phyloP scores from a whole-genome alignment of 2,888 invertebrate genomes.

The Meteorus colon region DNA sequence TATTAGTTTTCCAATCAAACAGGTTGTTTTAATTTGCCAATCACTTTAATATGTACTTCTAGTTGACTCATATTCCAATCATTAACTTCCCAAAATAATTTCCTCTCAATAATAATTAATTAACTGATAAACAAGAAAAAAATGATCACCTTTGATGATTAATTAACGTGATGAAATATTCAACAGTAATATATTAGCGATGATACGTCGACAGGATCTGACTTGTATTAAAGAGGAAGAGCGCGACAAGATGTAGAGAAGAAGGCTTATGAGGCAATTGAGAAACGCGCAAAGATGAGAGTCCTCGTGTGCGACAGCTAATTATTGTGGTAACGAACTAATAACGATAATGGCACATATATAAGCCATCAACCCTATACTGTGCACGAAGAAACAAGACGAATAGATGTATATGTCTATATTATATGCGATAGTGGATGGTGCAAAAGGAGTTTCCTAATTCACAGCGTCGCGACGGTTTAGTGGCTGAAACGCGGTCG shows the following conservation, averaged over 20 bases:
- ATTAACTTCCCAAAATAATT: too few species aligned
- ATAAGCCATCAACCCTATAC: constrained; percentile 12
- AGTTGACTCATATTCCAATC: too few species aligned
- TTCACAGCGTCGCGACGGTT: constrained; percentile 46
- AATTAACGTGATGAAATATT: constrained; percentile 1
- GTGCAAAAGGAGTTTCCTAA: constrained; percentile 45
- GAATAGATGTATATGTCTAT: neutral
- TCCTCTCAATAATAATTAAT: neutral
- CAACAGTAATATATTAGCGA: neutral
- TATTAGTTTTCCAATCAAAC: too few species aligned
- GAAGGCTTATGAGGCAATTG: constrained; percentile 10
- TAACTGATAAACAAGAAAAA: neutral
- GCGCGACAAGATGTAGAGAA: neutral
- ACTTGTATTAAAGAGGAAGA: neutral
- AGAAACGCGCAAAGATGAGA: constrained; percentile 22
- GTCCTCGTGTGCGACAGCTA: constrained; percentile 39
- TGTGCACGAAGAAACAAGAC: constrained; percentile 37
- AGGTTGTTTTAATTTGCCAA: too few species aligned
- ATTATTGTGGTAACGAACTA: constrained; percentile 55
- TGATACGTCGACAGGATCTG: constrained; percentile 1
- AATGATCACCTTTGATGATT: neutral
- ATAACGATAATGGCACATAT: constrained; percentile 54
- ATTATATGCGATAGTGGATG: constrained; percentile 15
- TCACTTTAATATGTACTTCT: too few species aligned
- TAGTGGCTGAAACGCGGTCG: constrained; percentile 43